Percentiles rank a stretch among this genome's conserved stretches.
Conservation (phyloP, 2,113 vertebrate genomes). For the Mormyrus lacerda region DNA sequence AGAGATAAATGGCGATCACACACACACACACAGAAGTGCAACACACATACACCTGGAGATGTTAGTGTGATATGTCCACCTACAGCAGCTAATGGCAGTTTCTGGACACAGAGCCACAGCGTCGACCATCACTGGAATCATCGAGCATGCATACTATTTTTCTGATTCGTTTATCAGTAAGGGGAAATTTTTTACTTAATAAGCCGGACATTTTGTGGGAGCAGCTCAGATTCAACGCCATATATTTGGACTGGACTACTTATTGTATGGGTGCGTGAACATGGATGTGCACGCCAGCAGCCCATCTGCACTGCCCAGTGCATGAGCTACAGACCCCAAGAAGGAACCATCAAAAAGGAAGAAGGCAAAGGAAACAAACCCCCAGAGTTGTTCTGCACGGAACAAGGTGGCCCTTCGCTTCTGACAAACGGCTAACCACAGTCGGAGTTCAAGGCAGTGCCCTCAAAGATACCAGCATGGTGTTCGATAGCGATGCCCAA, state of each 20-base stretch:
- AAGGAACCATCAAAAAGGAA: neutral
- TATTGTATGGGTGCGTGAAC: neutral
- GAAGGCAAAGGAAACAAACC: neutral
- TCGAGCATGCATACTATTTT: neutral
- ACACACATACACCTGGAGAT: neutral
- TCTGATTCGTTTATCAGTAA: neutral
- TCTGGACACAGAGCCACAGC: neutral
- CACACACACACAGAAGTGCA: neutral
- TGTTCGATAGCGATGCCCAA: conserved; percentile 22
- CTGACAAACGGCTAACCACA: conserved; percentile 33
- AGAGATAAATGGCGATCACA: conserved; percentile 41
- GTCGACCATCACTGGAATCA: conserved; percentile 29
- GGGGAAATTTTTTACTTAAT: neutral
- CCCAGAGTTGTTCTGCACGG: neutral
- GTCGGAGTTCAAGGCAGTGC: conserved; percentile 21
- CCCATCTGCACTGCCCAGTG: neutral
- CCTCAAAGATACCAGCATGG: conserved; percentile 33
- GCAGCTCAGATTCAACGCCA: neutral
- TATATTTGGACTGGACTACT: neutral
- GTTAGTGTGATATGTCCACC: neutral
- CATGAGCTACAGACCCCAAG: neutral
- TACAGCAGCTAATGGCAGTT: neutral
- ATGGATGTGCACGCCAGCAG: neutral
- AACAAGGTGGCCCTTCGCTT: conserved; percentile 22
- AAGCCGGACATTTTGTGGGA: neutral